Conservation (phyloP, 2,113 vertebrate species). For the Odobenus rosmarus region DNA sequence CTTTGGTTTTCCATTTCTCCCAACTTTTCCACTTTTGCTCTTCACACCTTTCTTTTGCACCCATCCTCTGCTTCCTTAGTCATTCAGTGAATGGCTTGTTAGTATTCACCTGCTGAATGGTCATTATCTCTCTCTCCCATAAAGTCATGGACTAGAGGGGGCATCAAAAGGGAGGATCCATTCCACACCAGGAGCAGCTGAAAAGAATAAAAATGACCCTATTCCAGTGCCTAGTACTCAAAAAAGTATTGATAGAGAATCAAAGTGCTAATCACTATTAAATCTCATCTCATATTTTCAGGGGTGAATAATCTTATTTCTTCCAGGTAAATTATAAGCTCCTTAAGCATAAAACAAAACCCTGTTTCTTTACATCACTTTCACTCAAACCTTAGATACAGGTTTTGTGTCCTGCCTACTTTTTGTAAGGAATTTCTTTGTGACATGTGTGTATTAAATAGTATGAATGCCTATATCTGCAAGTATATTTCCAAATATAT, state of each 20-base stretch:
- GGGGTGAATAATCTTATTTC: background rate
- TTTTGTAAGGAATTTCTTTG: background rate
- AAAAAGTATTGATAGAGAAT: background rate
- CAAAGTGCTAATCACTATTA: background rate
- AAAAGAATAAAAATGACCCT: background rate
- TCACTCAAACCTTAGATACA: background rate
- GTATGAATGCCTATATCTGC: background rate
- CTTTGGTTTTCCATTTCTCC: background rate
- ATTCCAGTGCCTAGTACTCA: background rate
- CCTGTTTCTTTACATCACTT: background rate
- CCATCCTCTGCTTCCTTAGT: background rate
- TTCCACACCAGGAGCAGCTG: background rate
- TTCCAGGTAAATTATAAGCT: background rate
- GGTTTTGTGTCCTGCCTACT: background rate
- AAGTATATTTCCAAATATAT: background rate
- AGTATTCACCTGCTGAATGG: background rate
- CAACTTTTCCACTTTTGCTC: background rate
- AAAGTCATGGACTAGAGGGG: background rate
- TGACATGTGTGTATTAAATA: background rate
- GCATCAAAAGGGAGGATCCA: background rate
- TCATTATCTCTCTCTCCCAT: background rate
- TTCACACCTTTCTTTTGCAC: background rate
- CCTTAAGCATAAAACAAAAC: background rate
- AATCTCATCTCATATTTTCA: background rate
- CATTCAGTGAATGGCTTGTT: background rate